A percentile compares a stretch with the other conserved stretches of the same genome.
Evolutionary conservation across 1,140 invertebrate genomes (phyloP).

Genomic region (Drosophila saltans): DNA sequence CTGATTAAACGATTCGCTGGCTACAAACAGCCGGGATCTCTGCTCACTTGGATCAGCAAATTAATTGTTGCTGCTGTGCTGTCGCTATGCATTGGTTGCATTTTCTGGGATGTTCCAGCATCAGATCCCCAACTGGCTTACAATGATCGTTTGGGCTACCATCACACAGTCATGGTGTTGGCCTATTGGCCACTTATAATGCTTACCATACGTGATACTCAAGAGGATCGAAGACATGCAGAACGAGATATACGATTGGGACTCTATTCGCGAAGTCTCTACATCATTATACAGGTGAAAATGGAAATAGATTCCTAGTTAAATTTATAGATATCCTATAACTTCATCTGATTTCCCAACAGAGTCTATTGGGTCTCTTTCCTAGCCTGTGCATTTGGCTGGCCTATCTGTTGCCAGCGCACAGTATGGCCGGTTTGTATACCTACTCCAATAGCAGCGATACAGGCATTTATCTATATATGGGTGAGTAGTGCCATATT

Average conservation of each 20-base stretch:
- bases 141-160: conserved; percentile 91
- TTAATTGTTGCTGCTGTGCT: conserved; percentile 90
- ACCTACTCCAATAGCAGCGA: conserved; percentile 86
- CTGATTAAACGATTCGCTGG: conserved; percentile 84
- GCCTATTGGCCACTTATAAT: conserved; percentile 91
- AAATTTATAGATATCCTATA: too few relatives aligned
- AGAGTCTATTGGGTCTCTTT: conserved; percentile 76
- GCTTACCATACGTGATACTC: conserved; percentile 87
- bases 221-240: conserved; percentile 87
- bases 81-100: conserved; percentile 92
- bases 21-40: conserved; percentile 94
- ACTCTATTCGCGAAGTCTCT: conserved; percentile 90
- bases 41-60: conserved; percentile 90
- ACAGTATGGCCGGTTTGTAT: conserved; percentile 93
- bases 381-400: conserved; percentile 87
- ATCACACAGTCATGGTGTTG: conserved; percentile 92
- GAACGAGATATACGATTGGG: conserved; percentile 91
- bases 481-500: conserved; percentile 86
- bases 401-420: conserved; percentile 93
- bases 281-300: conserved; percentile 86
- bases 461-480: conserved; percentile 89
- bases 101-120: conserved; percentile 94
- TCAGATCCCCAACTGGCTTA: conserved; percentile 88
- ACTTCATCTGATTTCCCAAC: not conserved
- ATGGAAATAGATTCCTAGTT: not conserved